Conservation (phyloP, 2,888 invertebrate species). For the Eristalis tenax region DNA sequence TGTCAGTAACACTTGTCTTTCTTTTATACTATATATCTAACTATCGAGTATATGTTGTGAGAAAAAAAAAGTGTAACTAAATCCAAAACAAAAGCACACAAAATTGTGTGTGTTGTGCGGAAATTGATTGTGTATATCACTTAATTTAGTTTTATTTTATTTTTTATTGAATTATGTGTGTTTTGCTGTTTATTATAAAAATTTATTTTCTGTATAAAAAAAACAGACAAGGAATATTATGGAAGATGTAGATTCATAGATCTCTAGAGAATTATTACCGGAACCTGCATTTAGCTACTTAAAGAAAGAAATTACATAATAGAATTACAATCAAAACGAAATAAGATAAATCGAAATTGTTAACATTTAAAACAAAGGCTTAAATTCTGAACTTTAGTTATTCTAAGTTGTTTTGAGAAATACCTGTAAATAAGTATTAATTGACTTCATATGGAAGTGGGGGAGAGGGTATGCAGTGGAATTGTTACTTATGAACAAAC, state of each 20-base stretch:
- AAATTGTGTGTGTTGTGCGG: too few relatives aligned
- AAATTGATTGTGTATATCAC: neutral
- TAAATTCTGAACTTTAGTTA: neutral
- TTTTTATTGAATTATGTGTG: neutral
- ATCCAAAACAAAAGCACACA: neutral
- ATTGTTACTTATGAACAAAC: too few relatives aligned
- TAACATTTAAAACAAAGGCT: neutral
- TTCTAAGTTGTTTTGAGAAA: neutral
- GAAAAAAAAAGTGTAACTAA: neutral
- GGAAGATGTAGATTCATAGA: constrained; percentile 17
- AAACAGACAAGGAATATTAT: neutral
- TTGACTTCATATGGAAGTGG: neutral
- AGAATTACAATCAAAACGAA: constrained; percentile 8
- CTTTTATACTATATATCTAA: constrained; percentile 6
- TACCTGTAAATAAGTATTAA: neutral
- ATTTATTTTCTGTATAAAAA: neutral
- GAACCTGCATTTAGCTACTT: constrained; percentile 47
- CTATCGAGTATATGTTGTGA: neutral
- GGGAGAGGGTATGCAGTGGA: neutral
- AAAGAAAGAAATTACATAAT: constrained; percentile 16
- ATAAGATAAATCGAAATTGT: neutral
- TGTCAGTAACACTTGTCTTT: constrained; percentile 52
- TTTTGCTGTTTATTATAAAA: neutral
- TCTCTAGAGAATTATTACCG: constrained; percentile 14
- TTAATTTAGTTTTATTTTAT: neutral